Evolutionary conservation across 35 echinoderm and acorn worm genomes (phyloP).

Genomic region (Heliocidaris tuberculata): DNA sequence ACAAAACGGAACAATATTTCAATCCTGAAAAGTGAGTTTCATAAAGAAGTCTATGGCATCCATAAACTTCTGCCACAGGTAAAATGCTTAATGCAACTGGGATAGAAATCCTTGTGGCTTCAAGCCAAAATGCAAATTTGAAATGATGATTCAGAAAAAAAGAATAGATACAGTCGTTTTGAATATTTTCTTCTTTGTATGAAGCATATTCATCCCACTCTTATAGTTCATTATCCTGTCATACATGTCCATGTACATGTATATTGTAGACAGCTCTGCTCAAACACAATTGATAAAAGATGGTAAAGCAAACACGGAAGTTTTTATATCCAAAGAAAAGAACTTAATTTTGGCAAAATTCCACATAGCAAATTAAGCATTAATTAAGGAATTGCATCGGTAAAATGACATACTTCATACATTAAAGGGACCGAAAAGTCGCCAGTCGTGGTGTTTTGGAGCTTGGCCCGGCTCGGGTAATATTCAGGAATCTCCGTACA

Average conservation of each 20-base stretch:
- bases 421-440: too few relatives aligned
- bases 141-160: neutral
- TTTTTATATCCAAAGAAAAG: neutral
- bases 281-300: neutral
- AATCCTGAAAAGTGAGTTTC: neutral
- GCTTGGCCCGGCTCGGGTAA: too few relatives aligned
- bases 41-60: neutral
- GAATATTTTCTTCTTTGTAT: neutral
- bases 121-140: neutral
- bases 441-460: too few relatives aligned
- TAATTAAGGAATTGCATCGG: too few relatives aligned
- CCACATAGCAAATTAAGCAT: neutral
- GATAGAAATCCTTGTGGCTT: neutral
- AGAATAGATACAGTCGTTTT: neutral
- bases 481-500: too few relatives aligned
- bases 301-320: neutral
- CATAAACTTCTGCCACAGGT: neutral
- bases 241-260: too few relatives aligned
- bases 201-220: neutral
- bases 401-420: too few relatives aligned
- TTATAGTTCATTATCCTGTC: neutral
- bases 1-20: constrained; percentile 3
- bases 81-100: neutral
- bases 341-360: neutral
- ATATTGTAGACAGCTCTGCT: neutral